These are phyloP conservation scores for Ditylenchus dipsaci DNA, from an alignment of 1,140 invertebrate genomes.

Conservation along the genomic window DNA sequence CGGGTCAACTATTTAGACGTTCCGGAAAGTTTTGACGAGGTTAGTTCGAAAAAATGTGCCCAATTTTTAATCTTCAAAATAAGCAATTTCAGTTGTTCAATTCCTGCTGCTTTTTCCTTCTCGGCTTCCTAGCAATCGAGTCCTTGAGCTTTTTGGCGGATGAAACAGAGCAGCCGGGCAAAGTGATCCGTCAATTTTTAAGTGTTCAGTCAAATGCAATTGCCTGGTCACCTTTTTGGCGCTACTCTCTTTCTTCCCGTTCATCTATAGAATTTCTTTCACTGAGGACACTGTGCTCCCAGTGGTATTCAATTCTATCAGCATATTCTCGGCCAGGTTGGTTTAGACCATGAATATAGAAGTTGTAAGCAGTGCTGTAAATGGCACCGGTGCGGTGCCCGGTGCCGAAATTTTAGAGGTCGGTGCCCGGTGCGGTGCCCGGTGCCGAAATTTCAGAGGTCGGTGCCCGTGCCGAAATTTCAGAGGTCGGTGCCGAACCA, in stretches of 20 bases:
- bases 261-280: constrained; percentile 5
- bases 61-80: neutral
- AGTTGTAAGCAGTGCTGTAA: too few relatives aligned
- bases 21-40: constrained; percentile 18
- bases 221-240: constrained; percentile 16
- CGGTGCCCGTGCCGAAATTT: too few relatives aligned
- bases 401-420: too few relatives aligned
- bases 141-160: constrained; percentile 26
- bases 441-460: too few relatives aligned
- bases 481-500: too few relatives aligned
- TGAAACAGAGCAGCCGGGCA: constrained; percentile 25
- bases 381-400: too few relatives aligned
- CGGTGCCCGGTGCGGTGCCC: too few relatives aligned
- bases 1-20: constrained; percentile 19
- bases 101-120: constrained; percentile 13
- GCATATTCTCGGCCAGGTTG: constrained; percentile 32
- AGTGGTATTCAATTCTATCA: constrained; percentile 27
- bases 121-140: constrained; percentile 25
- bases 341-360: too few relatives aligned
- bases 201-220: neutral
- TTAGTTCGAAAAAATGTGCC: neutral
- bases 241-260: constrained; percentile 30
- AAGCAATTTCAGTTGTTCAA: constrained; percentile 2
- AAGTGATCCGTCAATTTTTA: constrained; percentile 18
- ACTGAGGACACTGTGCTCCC: constrained; percentile 17